Evolutionary conservation across 1,140 invertebrate species (phyloP), one percentile per base, ranked within the genome.

Genomic region (Tyrophagus putrescentiae): DNA sequence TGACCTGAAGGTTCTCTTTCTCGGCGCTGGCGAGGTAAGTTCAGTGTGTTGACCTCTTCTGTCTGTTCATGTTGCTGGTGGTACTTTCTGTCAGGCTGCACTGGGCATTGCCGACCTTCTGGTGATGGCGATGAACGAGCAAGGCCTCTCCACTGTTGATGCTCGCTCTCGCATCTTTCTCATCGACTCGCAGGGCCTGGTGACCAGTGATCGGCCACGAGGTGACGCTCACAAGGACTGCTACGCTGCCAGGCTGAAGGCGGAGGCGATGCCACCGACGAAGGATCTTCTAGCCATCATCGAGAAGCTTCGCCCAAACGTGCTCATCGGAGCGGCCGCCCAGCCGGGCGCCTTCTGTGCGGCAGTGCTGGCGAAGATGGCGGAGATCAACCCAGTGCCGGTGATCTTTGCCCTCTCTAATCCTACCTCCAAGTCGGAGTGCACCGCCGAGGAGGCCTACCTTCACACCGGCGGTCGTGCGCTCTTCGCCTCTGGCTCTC

Each of bases 371-470:
- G 74, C 80, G 69, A 80, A 82, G 64, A 94, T 97, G 90, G 85
- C 82, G 0, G 75, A 78, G 58, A 84, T 85, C 70, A 91, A 88
- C 65, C 79, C 91, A 31, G 77, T 81, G 56, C 93, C 93, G 0
- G 80, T 97, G 58, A 84, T 97, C 54, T 97, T 97, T 72, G 91
- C 93, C 18, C 75, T 97, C 4, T 95, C 90, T 65, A 97, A 97
- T 78, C 93, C 93, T 21, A 97, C 93, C 0, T 83, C 80, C 68
- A 91, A 92, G 76, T 90, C 93, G 7, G 93, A 97, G 75, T 97
- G 93, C 70, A 97, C 93, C 3, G 91, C 93, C 21, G 84, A 93
- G 68, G 81, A 84, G 63, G 92, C 92, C 1, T 95, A 91, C 67
- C 79, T 79, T 29, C 66, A 85, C 67, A 93, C 91, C 4, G 80